phyloP scores from a whole-genome alignment of 2,888 invertebrate species.

The Drosophila fulvimacula region DNA sequence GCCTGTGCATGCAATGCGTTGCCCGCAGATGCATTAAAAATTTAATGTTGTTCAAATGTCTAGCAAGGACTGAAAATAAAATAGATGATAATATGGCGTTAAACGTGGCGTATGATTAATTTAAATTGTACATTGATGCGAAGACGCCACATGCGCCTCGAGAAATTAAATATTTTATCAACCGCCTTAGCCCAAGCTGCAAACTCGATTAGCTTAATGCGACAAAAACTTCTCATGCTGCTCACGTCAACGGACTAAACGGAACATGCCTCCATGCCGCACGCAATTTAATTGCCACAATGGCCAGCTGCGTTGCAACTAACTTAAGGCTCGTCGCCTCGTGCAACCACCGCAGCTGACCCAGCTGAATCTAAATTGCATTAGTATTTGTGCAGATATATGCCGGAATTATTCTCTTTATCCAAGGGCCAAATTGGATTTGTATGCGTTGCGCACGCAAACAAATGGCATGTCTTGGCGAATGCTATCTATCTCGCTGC shows the following conservation, averaged over 20 bases:
- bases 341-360: background rate
- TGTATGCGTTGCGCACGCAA: slow-evolving; percentile 27
- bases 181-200: background rate
- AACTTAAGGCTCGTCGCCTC: slow-evolving; percentile 8
- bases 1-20: slow-evolving; percentile 38
- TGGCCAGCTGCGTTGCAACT: slow-evolving; percentile 4
- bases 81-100: slow-evolving; percentile 18
- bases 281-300: slow-evolving; percentile 24
- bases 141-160: slow-evolving; percentile 28
- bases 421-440: slow-evolving; percentile 44
- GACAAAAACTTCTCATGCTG: background rate
- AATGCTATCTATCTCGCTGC: slow-evolving; percentile 27
- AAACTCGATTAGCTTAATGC: slow-evolving; percentile 48
- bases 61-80: slow-evolving; percentile 49
- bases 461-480: slow-evolving; percentile 36
- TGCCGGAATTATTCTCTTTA: slow-evolving; percentile 4
- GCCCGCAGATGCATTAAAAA: slow-evolving; percentile 59
- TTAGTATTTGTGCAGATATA: background rate
- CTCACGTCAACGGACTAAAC: slow-evolving; percentile 12
- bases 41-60: slow-evolving; percentile 49
- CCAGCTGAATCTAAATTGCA: slow-evolving; percentile 5
- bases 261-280: slow-evolving; percentile 1
- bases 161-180: slow-evolving; percentile 30
- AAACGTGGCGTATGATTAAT: slow-evolving; percentile 45
- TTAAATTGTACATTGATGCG: slow-evolving; percentile 42